Evolutionary conservation across 23 tunicate genomes (phyloP).

Genomic region (Botrylloides violaceus): DNA sequence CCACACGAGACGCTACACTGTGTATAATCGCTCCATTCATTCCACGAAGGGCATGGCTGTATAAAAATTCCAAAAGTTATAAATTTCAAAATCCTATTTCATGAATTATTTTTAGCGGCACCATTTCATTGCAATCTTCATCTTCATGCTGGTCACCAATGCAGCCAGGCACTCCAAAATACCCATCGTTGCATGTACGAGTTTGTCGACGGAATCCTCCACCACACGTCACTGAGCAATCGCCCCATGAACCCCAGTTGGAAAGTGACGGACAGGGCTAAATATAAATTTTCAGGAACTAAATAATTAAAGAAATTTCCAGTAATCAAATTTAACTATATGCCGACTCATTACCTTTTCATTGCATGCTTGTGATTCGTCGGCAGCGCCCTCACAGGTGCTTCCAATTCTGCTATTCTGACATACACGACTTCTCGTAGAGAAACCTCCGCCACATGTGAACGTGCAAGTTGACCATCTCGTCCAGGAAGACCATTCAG

Average conservation of each 20-base stretch:
- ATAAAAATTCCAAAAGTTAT: background rate
- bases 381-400: conserved; percentile 19
- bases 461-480: conserved; percentile 14
- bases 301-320: background rate
- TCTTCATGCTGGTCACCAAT: conserved; percentile 27
- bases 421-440: conserved; percentile 13
- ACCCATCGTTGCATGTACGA: conserved; percentile 53
- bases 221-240: conserved; percentile 56
- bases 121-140: conserved; percentile 48
- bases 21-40: conserved; percentile 56
- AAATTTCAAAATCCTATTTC: background rate
- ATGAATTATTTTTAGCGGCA: background rate
- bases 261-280: conserved; percentile 58
- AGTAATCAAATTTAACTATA: background rate
- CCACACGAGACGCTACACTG: conserved; percentile 62
- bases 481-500: conserved; percentile 26
- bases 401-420: background rate
- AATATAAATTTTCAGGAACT: background rate
- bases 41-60: conserved; percentile 83
- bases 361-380: conserved; percentile 14
- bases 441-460: conserved; percentile 25
- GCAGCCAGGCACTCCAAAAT: conserved; percentile 62
- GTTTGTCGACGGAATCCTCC: conserved; percentile 39
- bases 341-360: conserved; percentile 8
- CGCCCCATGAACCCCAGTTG: conserved; percentile 30